Evolutionary conservation across 1,140 invertebrate species (phyloP), one percentile per base, ranked within the genome.

Genomic region (Eciton burchellii): DNA sequence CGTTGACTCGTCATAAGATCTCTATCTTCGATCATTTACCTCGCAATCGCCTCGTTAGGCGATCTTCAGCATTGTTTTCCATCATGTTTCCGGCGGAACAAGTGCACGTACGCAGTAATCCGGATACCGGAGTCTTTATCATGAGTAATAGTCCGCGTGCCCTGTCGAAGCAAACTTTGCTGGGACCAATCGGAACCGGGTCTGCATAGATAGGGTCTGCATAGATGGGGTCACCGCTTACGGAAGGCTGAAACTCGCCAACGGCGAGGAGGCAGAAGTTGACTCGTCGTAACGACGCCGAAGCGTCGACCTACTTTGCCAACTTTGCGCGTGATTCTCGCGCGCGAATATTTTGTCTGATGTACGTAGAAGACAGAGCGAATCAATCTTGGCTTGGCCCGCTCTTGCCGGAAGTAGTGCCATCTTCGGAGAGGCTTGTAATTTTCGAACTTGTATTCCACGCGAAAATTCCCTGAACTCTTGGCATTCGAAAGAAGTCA

Each of bases 271-370:
- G 6, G 41, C 54, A 54, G 54, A 72, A 81, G 54, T 72, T 35
- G 35, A 3, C 35, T 24, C 57, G 19, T 43, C 12, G 19, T 47
- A 84, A 57, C 24, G 57, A 63, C 65, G 81, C 84, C 59, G 74
- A 84, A 72, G 49, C 62, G 29, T 65, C 83, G 70, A 52, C 83
- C 81, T 87, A 85, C 82, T 82, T 83, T 19, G n/a, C 35, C 0
- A 79, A 79, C 74, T 68, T 62, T 47, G 45, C 14, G 57, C 24
- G 6, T 1, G 62, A 74, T 21, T 74, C 43, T 24, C 21, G 24
- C 45, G 21, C 43, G n/a, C 72, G 57, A 74, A 49, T 62, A 74
- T 74, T 62, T 74, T 47, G 43, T 74, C n/a, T 74, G 62, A 74
- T 74, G 35, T n/a, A 59, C 6, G 5, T 16, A 16, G 49, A 4